These are phyloP conservation scores for Papilio dardanus DNA, from an alignment of 1,140 invertebrate genomes.

Conservation along the genomic window DNA sequence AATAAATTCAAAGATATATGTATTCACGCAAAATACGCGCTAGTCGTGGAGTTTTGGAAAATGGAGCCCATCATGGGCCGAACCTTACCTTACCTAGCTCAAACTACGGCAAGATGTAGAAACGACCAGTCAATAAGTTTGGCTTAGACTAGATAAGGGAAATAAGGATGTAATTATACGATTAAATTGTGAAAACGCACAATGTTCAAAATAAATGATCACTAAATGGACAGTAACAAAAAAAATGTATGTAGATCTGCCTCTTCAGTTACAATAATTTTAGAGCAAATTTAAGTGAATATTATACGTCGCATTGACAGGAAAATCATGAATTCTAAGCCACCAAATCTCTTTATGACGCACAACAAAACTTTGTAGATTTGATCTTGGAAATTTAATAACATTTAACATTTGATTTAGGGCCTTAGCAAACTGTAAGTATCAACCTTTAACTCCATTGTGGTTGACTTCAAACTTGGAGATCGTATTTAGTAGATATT, in stretches of 20 bases:
- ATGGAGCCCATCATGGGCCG: too few species aligned
- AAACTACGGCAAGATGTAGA: not conserved
- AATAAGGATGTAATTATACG: not conserved
- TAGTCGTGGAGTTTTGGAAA: too few species aligned
- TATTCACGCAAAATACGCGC: too few species aligned
- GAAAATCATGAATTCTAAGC: too few species aligned
- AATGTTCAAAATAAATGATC: not conserved
- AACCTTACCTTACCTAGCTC: not conserved
- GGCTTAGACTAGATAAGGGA: not conserved
- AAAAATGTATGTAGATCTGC: not conserved
- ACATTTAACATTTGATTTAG: constrained; percentile 21
- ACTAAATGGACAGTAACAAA: not conserved
- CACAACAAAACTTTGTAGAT: not conserved
- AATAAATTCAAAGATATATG: too few species aligned
- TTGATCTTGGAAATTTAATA: constrained; percentile 5
- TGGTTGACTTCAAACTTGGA: constrained; percentile 21
- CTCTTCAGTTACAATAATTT: not conserved
- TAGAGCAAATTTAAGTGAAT: not conserved
- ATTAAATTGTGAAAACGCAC: not conserved
- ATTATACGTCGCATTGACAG: not conserved
- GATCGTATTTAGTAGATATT: constrained; percentile 29
- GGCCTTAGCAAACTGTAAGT: constrained; percentile 2
- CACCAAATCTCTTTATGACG: not conserved
- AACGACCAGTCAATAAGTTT: not conserved
- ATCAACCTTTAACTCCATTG: constrained; percentile 23